These are phyloP conservation scores for Quadroppia sp. DNA, from an alignment of 2,888 invertebrate genomes.

Conservation along the genomic window DNA sequence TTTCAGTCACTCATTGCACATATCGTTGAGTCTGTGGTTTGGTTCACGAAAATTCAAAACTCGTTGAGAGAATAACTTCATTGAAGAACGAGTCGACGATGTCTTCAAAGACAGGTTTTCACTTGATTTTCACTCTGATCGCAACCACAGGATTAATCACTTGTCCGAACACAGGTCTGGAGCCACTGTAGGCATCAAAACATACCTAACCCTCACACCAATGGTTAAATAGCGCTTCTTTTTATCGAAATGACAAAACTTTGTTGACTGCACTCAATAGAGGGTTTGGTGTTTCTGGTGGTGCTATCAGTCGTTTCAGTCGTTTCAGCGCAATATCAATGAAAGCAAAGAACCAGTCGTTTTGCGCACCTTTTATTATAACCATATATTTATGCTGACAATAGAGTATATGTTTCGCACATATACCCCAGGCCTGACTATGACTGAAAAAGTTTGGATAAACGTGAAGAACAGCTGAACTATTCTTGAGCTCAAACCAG, in stretches of 20 bases:
- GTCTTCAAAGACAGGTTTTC: conserved; percentile 13
- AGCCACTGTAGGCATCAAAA: neutral
- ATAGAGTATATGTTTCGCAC: neutral
- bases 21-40: too few species aligned
- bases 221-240: conserved; percentile 12
- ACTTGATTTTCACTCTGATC: neutral
- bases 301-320: neutral
- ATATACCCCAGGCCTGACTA: neutral
- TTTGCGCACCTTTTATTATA: conserved; percentile 35
- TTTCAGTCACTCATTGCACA: too few species aligned
- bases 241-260: conserved; percentile 9
- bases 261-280: neutral
- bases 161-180: conserved; percentile 7
- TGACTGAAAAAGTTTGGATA: neutral
- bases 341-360: neutral
- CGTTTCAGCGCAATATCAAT: conserved; percentile 22
- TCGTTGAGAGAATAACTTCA: conserved; percentile 5
- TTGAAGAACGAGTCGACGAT: neutral
- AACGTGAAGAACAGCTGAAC: conserved; percentile 23
- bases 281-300: neutral
- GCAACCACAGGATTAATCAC: conserved; percentile 27
- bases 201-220: neutral
- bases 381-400: neutral
- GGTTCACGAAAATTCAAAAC: neutral
- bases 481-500: neutral